Base-by-base conservation (phyloP, 2,113 vertebrate species). In the Thalassoma bifasciatum region DNA sequence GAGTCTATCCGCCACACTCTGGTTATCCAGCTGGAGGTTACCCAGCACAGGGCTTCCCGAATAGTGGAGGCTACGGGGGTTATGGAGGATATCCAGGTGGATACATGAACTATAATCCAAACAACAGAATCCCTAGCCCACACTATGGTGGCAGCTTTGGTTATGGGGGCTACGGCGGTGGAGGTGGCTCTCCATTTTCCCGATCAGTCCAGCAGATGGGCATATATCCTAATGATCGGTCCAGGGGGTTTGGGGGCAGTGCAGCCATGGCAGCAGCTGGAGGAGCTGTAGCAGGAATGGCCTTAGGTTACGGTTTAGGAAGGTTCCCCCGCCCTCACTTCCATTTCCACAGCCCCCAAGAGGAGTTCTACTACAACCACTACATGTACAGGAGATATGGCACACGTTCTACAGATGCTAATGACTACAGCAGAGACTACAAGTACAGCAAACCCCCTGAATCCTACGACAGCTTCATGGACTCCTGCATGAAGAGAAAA, bases 341-440 rank as follows among this genome's bases (percentile, higher is more conserved):
- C 44, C 2, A 75, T 19, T 93, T 94, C 50, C 77, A 80, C 57
- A 92, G 21, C 59, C 81, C 82, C 1, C 36, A 89, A 54, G 93
- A 94, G 71, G 91, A 92, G 72, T 37, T 83, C 23, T 86, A 88
- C 66, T 94, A 94, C 79, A 94, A 94, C 72, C 21, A 91, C 69
- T 94, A 94, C 77, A 94, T 94, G 93, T 88, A 93, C 80, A 69
- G 6, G 47, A 90, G 7, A 21, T 92, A 94, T 24, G 90, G 86
- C 14, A 14, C 16, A 3, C 61, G 50, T 59, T 92, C 92, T 50
- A 87, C 82, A 5, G 85, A 91, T 10, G 22, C 23, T 5, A 77
- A 89, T 1, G 88, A 93, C 84, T 89, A 85, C 47, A 75, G 87
- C 66, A 80, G 86, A 37, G 90, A 92, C 68, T 92, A 91, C 36